A percentile compares a stretch with the other conserved stretches of the same genome.
These are phyloP conservation scores for Ciconia stormi DNA, from an alignment of 2,113 vertebrate genomes.

Conservation along the genomic window DNA sequence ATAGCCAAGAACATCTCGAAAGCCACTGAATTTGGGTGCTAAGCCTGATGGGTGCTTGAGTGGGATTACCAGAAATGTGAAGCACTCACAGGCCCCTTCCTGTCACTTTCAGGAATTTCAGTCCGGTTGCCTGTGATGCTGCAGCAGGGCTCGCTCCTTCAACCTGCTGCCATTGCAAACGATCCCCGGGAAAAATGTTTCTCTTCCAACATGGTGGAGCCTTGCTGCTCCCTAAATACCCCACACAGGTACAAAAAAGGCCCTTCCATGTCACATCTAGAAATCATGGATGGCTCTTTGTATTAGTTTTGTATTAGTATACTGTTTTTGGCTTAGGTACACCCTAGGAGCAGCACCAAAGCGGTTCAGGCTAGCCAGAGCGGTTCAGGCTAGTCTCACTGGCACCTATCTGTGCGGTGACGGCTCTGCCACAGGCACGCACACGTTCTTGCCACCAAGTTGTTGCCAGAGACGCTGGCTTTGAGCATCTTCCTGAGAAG, in stretches of 20 bases:
- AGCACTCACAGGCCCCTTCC: neutral
- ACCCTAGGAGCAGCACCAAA: neutral
- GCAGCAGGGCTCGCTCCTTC: neutral
- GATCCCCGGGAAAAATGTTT: neutral
- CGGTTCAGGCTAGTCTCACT: neutral
- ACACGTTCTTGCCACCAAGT: fast-evolving
- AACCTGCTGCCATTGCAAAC: neutral
- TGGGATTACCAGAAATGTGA: neutral
- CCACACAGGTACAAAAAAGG: neutral
- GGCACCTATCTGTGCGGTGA: neutral
- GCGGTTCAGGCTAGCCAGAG: neutral
- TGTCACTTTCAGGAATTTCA: neutral
- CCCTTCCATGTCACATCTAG: fast-evolving
- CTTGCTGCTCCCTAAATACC: neutral
- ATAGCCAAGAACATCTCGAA: fast-evolving
- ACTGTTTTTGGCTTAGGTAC: neutral
- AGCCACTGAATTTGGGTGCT: neutral
- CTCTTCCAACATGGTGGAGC: neutral
- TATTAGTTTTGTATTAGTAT: no score
- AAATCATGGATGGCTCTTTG: neutral
- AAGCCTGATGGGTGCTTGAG: fast-evolving
- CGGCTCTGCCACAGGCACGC: fast-evolving
- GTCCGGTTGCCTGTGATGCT: fast-evolving
- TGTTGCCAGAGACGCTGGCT: neutral
- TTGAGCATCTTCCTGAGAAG: neutral